Base-by-base conservation (phyloP, 2,113 vertebrate genomes). In the Gasterosteus nipponicus region DNA sequence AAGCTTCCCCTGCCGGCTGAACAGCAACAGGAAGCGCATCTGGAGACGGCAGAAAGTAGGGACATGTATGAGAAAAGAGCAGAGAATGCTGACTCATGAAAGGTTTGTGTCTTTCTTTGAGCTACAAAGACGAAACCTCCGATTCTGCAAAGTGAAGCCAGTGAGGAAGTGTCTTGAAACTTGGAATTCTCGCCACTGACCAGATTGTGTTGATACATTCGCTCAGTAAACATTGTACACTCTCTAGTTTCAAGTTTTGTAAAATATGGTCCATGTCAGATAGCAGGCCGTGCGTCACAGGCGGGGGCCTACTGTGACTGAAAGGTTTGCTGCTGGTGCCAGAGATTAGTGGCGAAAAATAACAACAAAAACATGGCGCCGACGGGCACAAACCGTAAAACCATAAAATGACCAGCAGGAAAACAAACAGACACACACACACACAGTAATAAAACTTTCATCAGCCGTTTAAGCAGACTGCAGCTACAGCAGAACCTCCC, bases 1-100 rank as follows among this genome's bases (percentile, higher is more conserved):
- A 69, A 98, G 92, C 84, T 96, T 98, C 85, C 96, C 96, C 94
- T 98, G 97, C n/a, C 96, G 95, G 87, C 96, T 98, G 92, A 98
- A 98, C 77, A 98, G 95, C 93, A 98, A 78, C 78, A 98, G 94
- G 85, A 98, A 98, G 87, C 81, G 96, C 83, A 98, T 97, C 97
- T 98, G 77, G 15, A 39, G 49, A 69, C 12, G 33, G 26, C 10
- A 1, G 3, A 46, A n/a, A 2, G 10, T 10, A 2, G 19, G 44
- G 44, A 46, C 14, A 42, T 39, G 3, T 26, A 42, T 11, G 10
- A 11, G 11, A 12, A 31, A 19, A 49, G 5, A 31, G 8, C 29
- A 39, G 26, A 68, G 41, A 49, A 19, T 31, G 51, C 5, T 19
- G 7, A 46, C 2, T 42, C 39, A 5, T 33, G 0, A 59, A 62